Conservation (phyloP, 2,888 invertebrate genomes). For the Metopia argyrocephala region DNA sequence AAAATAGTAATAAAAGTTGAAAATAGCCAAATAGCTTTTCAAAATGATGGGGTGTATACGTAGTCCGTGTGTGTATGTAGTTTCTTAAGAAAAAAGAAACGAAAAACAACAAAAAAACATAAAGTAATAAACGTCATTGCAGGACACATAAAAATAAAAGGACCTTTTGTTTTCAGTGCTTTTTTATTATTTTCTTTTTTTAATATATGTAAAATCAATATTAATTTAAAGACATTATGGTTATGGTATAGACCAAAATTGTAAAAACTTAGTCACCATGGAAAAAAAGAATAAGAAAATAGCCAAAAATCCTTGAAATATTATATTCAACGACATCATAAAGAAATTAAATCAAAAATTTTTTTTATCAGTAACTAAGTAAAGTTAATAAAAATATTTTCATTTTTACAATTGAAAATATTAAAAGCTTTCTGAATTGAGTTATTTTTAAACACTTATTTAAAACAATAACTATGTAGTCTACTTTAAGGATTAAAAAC, state of each 20-base stretch:
- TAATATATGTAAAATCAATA: slow-evolving; percentile 75
- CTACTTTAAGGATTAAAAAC: background rate
- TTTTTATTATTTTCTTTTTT: background rate
- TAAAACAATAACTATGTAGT: background rate
- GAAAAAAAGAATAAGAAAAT: background rate
- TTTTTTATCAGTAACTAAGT: slow-evolving; percentile 12
- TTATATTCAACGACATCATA: slow-evolving; percentile 12
- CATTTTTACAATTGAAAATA: background rate
- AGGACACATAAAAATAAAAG: slow-evolving; percentile 34
- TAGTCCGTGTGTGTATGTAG: background rate
- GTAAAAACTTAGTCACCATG: background rate
- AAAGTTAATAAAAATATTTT: background rate
- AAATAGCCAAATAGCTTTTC: slow-evolving; percentile 37
- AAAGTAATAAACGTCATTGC: slow-evolving; percentile 61
- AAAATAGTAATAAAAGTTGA: slow-evolving; percentile 26
- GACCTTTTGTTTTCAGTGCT: background rate
- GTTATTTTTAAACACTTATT: no score
- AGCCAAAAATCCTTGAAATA: background rate
- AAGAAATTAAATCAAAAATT: slow-evolving; percentile 43
- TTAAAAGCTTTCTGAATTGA: no score
- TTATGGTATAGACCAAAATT: background rate
- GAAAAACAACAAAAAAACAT: slow-evolving; percentile 38
- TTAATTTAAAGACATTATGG: slow-evolving; percentile 60
- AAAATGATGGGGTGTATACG: background rate
- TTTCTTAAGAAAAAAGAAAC: background rate